These are phyloP conservation scores for Pterocles orientalis DNA, from an alignment of 2,113 vertebrate species.

Conservation along the genomic window DNA sequence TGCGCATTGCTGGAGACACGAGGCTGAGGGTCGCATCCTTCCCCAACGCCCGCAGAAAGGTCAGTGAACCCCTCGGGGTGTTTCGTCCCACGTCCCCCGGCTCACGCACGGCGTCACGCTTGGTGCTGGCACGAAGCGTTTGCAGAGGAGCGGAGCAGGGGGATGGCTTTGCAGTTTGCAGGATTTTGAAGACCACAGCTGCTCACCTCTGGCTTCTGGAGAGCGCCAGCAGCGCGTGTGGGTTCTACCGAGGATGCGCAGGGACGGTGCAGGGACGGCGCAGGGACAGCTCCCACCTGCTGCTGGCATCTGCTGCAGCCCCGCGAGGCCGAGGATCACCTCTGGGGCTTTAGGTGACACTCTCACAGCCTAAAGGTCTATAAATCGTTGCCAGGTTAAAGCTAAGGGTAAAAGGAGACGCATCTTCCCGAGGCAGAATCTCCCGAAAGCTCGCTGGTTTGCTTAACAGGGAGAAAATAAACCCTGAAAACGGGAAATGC, in stretches of 20 bases:
- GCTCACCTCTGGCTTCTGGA: background rate
- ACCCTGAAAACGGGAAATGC: background rate
- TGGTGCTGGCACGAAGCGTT: fast-evolving
- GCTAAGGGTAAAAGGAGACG: background rate
- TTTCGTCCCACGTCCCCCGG: background rate
- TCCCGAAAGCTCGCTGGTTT: background rate
- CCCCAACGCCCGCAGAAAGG: background rate
- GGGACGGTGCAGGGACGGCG: background rate
- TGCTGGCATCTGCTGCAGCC: background rate
- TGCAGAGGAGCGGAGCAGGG: background rate
- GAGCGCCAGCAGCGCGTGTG: background rate
- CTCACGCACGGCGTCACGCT: background rate
- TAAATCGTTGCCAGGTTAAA: background rate
- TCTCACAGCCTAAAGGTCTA: background rate
- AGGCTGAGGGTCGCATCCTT: background rate
- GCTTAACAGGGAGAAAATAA: background rate
- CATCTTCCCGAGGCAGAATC: background rate
- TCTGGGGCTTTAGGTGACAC: background rate
- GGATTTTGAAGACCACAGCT: background rate
- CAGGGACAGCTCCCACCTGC: fast-evolving
- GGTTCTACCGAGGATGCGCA: fast-evolving
- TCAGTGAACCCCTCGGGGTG: background rate
- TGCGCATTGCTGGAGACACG: background rate
- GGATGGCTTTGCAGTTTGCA: background rate
- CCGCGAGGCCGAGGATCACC: background rate